Base-by-base conservation (phyloP, 2,888 invertebrate genomes). In the Ophioninae sp. region DNA sequence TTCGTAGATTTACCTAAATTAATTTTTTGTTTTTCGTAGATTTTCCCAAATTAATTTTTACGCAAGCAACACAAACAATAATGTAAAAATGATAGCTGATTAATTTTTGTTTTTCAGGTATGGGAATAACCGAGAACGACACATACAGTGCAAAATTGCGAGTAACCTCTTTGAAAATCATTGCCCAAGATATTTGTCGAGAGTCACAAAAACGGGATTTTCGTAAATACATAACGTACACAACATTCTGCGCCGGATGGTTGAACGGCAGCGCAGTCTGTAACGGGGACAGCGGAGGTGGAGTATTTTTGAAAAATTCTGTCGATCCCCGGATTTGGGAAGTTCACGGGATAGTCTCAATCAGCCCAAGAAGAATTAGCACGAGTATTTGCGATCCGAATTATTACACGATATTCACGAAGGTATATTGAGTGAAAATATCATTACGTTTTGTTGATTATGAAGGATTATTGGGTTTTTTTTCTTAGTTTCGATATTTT, bases 231-330 rank as follows among this genome's bases (percentile, higher is more conserved):
- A 88, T 95, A 17, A 94, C 95, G 75, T 94, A 94, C 86, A 95
- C 95, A 73, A 94, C 95, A 1, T 95, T 95, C 87, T 95, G 95
- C 88, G 95, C 95, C 76, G 95, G 95, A 70, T 95, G 94, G 92
- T 93, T 93, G 67, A 95, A 95, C 80, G 93, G 93, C 17, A 93
- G 93, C 8, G 94, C 94, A 61, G 95, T 95, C 30, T 94, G 95
- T 64, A 95, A 95, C 88, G 95, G 95, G 0, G 95, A 95, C 87
- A 95, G 95, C 83, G 95, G 95, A 0, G 95, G 95, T 20, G 95
- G 95, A 21, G 91, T 95, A 0, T 87, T 91, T 17, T 86, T 93
- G 5, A 90, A 85, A 37, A 88, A 86, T 21, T 30, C 56, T n/a
- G 82, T 87, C 3, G 89, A 90, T 78, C 87, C 89, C 7, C 83